A percentile compares a stretch with the other conserved stretches of the same genome.
Evolutionary conservation across 2,888 invertebrate genomes (phyloP).

Genomic region (Hipparchia semele): DNA sequence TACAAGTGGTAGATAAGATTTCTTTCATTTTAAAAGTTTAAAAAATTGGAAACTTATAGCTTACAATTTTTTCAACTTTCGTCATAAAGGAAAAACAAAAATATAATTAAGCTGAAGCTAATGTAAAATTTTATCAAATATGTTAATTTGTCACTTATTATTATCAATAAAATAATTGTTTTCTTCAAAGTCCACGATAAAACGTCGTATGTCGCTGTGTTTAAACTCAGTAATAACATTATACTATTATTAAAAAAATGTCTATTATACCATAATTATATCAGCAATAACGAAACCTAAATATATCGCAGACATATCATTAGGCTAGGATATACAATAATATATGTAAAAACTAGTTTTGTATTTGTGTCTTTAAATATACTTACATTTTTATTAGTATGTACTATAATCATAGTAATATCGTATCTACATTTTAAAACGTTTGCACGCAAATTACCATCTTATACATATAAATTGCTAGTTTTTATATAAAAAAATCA

Average conservation of each 20-base stretch:
- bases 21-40: background rate
- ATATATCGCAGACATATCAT: conserved; percentile 78
- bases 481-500: background rate
- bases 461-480: conserved; percentile 10
- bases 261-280: conserved; percentile 42
- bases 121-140: background rate
- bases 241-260: conserved; percentile 30
- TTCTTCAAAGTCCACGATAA: conserved; percentile 48
- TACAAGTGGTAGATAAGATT: no score
- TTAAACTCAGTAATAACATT: conserved; percentile 29
- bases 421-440: conserved; percentile 14
- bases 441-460: conserved; percentile 15
- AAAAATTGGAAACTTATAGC: background rate
- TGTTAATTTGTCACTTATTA: no score
- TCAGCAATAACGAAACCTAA: conserved; percentile 69
- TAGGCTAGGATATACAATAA: conserved; percentile 61
- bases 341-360: conserved; percentile 51
- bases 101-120: no score
- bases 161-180: background rate
- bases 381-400: conserved; percentile 26
- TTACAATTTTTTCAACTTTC: background rate
- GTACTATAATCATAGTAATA: conserved; percentile 12
- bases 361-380: conserved; percentile 36
- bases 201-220: conserved; percentile 29
- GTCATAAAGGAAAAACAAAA: background rate